Percentiles rank a stretch among this genome's conserved stretches.
Evolutionary conservation across 1,140 invertebrate species (phyloP).

Genomic region (Macrobrachium nipponense): DNA sequence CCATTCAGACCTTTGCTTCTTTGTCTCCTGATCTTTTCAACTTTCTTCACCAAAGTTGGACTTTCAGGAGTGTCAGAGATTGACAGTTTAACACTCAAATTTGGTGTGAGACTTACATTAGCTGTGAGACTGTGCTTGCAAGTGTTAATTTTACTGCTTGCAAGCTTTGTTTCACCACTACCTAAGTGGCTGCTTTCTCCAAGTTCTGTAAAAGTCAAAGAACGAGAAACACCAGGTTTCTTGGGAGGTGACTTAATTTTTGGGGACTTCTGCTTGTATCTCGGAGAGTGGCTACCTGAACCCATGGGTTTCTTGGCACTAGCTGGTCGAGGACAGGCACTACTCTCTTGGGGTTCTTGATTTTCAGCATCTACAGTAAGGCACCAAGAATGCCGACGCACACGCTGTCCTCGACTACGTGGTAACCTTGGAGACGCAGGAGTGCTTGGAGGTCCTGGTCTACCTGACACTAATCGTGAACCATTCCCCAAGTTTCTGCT

Average conservation of each 20-base stretch:
- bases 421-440: conserved; percentile 50
- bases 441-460: conserved; percentile 49
- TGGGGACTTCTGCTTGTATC: conserved; percentile 50
- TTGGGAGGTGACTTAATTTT: conserved; percentile 59
- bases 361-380: conserved; percentile 59
- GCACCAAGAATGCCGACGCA: conserved; percentile 57
- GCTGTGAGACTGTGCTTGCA: conserved; percentile 61
- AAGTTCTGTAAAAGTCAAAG: conserved; percentile 57
- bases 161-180: conserved; percentile 44
- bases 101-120: conserved; percentile 56
- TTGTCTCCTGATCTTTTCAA: conserved; percentile 59
- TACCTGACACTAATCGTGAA: conserved; percentile 32
- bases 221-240: conserved; percentile 53
- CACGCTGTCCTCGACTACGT: conserved; percentile 50
- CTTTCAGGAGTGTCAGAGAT: conserved; percentile 58
- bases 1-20: conserved; percentile 57
- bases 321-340: conserved; percentile 38
- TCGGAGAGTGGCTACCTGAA: conserved; percentile 37
- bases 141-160: conserved; percentile 54
- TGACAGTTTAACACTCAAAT: conserved; percentile 60
- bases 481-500: conserved; percentile 22
- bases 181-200: conserved; percentile 52
- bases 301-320: conserved; percentile 50
- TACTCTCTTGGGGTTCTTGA: conserved; percentile 41
- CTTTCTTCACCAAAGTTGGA: conserved; percentile 59